Conservation (phyloP, 92 coral and sea anemone genomes). For the Pocillopora grandis region DNA sequence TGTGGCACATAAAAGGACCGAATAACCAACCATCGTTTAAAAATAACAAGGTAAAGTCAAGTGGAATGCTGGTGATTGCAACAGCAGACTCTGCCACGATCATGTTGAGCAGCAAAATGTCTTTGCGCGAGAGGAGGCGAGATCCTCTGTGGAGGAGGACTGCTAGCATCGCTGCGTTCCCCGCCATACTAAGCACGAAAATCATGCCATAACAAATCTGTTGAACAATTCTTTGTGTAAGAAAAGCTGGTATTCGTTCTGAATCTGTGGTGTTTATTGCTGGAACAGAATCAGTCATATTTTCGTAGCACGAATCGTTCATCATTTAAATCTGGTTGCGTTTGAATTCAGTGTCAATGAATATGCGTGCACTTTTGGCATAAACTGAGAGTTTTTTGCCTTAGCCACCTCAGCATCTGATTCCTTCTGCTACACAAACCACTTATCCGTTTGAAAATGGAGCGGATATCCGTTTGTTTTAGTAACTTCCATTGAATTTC, state of each 20-base stretch:
- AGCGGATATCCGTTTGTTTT: too few relatives aligned
- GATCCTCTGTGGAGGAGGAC: conserved; percentile 50
- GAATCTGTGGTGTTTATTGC: background rate
- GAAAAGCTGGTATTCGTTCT: background rate
- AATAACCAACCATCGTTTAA: conserved; percentile 61
- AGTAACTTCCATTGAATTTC: too few relatives aligned
- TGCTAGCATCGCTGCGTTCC: conserved; percentile 71
- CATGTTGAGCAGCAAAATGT: conserved; percentile 69
- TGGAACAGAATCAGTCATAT: background rate
- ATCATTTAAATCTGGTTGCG: background rate
- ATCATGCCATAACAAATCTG: conserved; percentile 46
- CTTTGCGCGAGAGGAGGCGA: conserved; percentile 58
- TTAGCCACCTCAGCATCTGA: too few relatives aligned
- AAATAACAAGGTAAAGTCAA: conserved; percentile 57
- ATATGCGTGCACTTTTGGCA: background rate
- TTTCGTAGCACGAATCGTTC: background rate
- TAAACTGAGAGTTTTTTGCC: background rate
- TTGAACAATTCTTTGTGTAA: conserved; percentile 10
- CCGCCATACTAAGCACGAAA: conserved; percentile 62
- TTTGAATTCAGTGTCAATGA: too few relatives aligned
- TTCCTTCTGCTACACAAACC: too few relatives aligned
- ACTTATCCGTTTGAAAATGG: too few relatives aligned
- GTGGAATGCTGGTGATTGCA: conserved; percentile 66
- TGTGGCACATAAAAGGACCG: conserved; percentile 69
- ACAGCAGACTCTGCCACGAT: conserved; percentile 72